Conservation (phyloP, 2,797 vertebrate genomes). For the Paguma larvata region DNA sequence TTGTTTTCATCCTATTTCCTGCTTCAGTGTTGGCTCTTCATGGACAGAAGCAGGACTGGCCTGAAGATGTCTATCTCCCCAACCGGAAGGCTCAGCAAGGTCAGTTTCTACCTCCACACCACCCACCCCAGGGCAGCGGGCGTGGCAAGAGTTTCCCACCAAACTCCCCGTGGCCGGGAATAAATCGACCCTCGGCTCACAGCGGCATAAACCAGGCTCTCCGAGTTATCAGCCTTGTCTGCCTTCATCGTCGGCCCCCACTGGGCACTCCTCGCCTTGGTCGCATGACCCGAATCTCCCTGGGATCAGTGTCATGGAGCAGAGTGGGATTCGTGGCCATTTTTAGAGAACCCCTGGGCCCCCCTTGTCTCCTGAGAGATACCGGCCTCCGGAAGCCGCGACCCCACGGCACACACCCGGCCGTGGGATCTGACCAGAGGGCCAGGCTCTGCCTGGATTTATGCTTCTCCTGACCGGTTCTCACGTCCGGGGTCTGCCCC, state of each 20-base stretch:
- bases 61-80: background rate
- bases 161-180: background rate
- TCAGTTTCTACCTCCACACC: background rate
- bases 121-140: background rate
- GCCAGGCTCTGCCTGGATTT: slow-evolving; percentile 6
- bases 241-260: background rate
- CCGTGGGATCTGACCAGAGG: background rate
- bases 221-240: too few relatives aligned
- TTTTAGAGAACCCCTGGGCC: background rate
- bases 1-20: background rate
- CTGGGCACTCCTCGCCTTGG: background rate
- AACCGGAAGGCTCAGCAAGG: background rate
- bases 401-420: background rate
- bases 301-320: background rate
- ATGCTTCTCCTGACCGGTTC: slow-evolving; percentile 27
- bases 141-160: background rate
- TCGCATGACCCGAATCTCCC: background rate
- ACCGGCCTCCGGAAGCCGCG: background rate
- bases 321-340: background rate
- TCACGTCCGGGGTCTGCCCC: background rate
- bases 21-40: background rate
- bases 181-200: background rate
- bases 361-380: background rate
- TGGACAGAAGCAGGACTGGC: background rate
- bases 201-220: background rate